These are phyloP conservation scores for Agrypnus murinus DNA, from an alignment of 2,888 invertebrate genomes.

Conservation along the genomic window DNA sequence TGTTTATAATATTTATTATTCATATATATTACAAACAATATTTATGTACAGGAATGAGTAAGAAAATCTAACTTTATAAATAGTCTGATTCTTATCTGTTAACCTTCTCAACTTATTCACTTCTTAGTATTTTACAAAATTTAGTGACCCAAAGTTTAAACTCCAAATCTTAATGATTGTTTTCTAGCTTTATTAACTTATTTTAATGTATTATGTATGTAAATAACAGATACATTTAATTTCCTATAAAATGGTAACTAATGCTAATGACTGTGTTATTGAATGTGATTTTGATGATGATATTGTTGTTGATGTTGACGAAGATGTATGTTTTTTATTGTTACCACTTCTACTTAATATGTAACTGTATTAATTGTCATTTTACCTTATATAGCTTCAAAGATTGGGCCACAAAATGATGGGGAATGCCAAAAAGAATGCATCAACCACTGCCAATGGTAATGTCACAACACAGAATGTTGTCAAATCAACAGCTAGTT, in stretches of 20 bases:
- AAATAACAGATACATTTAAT: too few relatives aligned
- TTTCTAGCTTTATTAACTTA: too few relatives aligned
- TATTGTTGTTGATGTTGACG: conserved; percentile 7
- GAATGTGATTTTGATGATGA: conserved; percentile 17
- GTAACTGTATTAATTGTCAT: conserved; percentile 26
- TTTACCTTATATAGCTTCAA: conserved; percentile 74
- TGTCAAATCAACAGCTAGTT: conserved; percentile 29
- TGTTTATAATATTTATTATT: too few relatives aligned
- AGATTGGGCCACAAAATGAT: conserved; percentile 80
- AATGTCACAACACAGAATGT: conserved; percentile 38
- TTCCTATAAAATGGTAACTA: background rate
- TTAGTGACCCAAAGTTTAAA: too few relatives aligned
- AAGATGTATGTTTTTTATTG: conserved; percentile 30
- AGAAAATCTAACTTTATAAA: too few relatives aligned
- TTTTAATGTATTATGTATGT: too few relatives aligned
- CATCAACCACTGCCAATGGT: conserved; percentile 60
- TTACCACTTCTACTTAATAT: conserved; percentile 38
- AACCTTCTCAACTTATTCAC: too few relatives aligned
- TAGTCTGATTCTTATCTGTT: too few relatives aligned
- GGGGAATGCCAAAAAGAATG: conserved; percentile 67
- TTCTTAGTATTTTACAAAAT: too few relatives aligned
- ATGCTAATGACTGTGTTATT: conserved; percentile 37
- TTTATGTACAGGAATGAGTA: too few relatives aligned
- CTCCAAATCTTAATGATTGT: too few relatives aligned
- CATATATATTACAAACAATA: too few relatives aligned